A percentile compares a stretch with the other conserved stretches of the same genome.
These are phyloP conservation scores for Brenthis daphne DNA, from an alignment of 2,888 invertebrate genomes.

Conservation along the genomic window DNA sequence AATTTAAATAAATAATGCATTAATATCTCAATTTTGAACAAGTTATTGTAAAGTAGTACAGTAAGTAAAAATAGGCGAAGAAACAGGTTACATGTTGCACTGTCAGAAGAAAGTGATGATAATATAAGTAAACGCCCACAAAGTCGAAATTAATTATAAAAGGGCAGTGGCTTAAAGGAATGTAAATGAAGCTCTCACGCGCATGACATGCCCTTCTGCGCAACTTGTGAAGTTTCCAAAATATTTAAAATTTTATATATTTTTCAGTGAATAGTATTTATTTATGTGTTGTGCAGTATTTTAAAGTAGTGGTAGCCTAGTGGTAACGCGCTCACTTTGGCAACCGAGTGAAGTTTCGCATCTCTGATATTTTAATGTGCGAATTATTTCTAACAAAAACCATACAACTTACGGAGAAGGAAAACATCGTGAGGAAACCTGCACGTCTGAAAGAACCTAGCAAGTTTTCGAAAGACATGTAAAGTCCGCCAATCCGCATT, in stretches of 20 bases:
- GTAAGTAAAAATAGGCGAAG: conserved; percentile 22
- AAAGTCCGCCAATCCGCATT: too few species aligned
- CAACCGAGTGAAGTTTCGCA: too few species aligned
- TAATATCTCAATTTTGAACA: conserved; percentile 19
- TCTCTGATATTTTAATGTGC: too few species aligned
- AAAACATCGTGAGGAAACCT: too few species aligned
- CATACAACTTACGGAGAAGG: too few species aligned
- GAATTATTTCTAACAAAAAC: too few species aligned
- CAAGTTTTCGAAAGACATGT: too few species aligned
- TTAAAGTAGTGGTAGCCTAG: too few species aligned
- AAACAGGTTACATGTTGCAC: conserved; percentile 28
- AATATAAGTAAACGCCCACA: conserved; percentile 38
- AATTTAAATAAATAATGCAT: not conserved
- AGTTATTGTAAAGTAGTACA: conserved; percentile 16
- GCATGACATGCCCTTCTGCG: conserved; percentile 24
- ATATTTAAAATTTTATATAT: conserved; percentile 23
- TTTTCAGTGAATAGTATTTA: not conserved
- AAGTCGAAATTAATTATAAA: conserved; percentile 32
- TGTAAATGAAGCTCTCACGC: conserved; percentile 34
- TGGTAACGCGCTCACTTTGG: too few species aligned
- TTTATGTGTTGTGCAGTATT: not conserved
- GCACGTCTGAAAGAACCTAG: too few species aligned
- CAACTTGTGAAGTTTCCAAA: conserved; percentile 31
- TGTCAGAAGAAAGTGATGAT: conserved; percentile 36
- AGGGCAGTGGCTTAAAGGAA: conserved; percentile 32